Evolutionary conservation across 2,888 invertebrate genomes (phyloP).

Genomic region (Papilio gigon): DNA sequence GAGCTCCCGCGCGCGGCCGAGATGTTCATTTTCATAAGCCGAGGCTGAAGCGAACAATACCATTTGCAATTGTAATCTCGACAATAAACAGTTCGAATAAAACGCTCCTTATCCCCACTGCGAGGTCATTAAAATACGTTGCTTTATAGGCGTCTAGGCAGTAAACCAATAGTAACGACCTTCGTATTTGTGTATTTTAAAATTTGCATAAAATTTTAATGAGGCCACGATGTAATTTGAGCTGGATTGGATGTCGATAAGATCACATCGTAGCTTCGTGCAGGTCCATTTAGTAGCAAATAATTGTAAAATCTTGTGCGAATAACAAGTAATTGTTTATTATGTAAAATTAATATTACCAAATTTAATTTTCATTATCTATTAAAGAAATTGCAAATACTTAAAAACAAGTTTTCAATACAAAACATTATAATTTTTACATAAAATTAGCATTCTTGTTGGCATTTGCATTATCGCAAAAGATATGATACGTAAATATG

Average conservation of each 20-base stretch:
- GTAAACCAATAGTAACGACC: slow-evolving; percentile 34
- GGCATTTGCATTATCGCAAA: slow-evolving; percentile 1
- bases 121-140: slow-evolving; percentile 35
- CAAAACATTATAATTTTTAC: neutral
- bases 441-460: slow-evolving; percentile 13
- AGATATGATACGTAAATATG: neutral
- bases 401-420: neutral
- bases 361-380: neutral
- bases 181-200: slow-evolving; percentile 25
- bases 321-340: neutral
- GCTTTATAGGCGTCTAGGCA: slow-evolving; percentile 32
- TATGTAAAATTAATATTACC: slow-evolving; percentile 7
- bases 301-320: neutral
- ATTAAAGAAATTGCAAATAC: neutral
- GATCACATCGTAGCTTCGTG: slow-evolving; percentile 6
- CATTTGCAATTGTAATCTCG: slow-evolving; percentile 63
- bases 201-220: slow-evolving; percentile 38
- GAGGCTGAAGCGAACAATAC: slow-evolving; percentile 56
- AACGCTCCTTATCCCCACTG: slow-evolving; percentile 29
- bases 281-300: neutral
- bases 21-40: slow-evolving; percentile 56
- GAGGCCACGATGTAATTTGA: slow-evolving; percentile 24
- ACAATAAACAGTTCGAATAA: slow-evolving; percentile 37
- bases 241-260: neutral
- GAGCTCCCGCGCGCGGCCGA: slow-evolving; percentile 45